Percentiles rank a stretch among this genome's conserved stretches.
These are phyloP conservation scores for Scytalopus superciliaris DNA, from an alignment of 2,113 vertebrate species.

Conservation along the genomic window DNA sequence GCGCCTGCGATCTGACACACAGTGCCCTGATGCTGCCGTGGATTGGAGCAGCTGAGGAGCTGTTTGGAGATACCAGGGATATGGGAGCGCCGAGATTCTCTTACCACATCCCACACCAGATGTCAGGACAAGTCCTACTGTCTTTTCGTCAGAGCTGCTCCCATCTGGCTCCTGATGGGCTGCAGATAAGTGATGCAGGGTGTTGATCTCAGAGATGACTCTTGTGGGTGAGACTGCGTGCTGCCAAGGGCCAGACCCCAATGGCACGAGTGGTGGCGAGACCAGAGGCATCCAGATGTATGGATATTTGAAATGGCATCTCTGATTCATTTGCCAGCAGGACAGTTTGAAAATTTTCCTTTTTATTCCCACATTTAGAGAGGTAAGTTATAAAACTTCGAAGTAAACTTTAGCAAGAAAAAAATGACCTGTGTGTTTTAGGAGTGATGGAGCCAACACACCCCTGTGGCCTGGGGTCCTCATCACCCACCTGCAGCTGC, in stretches of 20 bases:
- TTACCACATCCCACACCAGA: not conserved
- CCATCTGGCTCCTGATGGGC: not conserved
- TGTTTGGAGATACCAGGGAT: not conserved
- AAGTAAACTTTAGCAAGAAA: not conserved
- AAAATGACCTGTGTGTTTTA: not conserved
- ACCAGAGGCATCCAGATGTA: not conserved
- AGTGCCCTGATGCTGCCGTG: not conserved
- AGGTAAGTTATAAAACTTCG: not conserved
- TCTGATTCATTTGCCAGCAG: not conserved
- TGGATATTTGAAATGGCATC: not conserved
- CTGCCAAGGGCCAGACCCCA: not conserved
- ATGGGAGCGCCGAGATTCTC: accelerated
- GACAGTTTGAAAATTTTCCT: not conserved
- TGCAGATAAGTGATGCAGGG: not conserved
- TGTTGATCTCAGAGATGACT: not conserved
- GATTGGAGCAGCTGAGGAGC: not conserved
- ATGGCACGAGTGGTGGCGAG: not conserved
- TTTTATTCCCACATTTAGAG: not conserved
- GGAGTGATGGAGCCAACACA: not conserved
- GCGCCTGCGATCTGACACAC: not conserved
- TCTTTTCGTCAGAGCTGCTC: not conserved
- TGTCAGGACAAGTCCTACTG: not conserved
- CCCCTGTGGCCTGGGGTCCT: not conserved
- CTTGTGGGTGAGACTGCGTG: not conserved
- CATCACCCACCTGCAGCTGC: not conserved